phyloP scores from a whole-genome alignment of 1,140 invertebrate species.

The Drosophila sucinea region DNA sequence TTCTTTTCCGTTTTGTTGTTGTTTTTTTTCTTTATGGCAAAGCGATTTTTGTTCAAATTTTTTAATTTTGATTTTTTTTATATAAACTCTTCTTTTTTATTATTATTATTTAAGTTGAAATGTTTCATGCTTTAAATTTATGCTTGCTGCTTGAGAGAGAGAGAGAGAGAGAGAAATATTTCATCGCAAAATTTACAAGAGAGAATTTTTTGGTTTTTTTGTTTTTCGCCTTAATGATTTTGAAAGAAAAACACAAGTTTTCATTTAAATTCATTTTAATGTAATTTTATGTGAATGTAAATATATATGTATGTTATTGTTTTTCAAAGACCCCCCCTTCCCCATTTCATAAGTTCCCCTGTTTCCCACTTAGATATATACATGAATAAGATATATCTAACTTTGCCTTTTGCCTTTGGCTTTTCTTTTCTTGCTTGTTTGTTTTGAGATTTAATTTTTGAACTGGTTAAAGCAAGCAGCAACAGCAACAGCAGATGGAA shows the following conservation, averaged over 20 bases:
- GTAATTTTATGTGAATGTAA: constrained; percentile 10
- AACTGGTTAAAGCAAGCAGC: constrained; percentile 27
- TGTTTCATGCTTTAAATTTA: constrained; percentile 28
- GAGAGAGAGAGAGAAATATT: constrained; percentile 34
- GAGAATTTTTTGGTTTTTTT: constrained; percentile 19
- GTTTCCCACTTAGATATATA: constrained; percentile 1
- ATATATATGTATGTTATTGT: constrained; percentile 2
- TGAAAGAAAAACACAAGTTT: constrained; percentile 37
- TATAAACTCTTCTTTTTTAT: constrained; percentile 19
- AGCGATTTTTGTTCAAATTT: constrained; percentile 39
- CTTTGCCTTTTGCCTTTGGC: constrained; percentile 8
- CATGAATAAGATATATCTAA: background rate
- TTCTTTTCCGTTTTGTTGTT: constrained; percentile 37
- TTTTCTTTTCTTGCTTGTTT: constrained; percentile 13
- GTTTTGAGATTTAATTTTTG: constrained; percentile 37
- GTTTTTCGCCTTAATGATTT: constrained; percentile 32
- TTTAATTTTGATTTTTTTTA: constrained; percentile 23
- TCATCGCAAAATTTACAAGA: constrained; percentile 54
- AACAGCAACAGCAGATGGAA: background rate
- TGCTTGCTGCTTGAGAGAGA: constrained; percentile 41
- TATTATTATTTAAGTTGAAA: constrained; percentile 24
- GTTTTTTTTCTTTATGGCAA: constrained; percentile 39
- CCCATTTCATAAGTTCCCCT: background rate
- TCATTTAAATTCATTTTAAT: constrained; percentile 3
- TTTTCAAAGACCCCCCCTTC: background rate